Conservation (phyloP, 2,888 invertebrate genomes). For the Cryptocephalus primarius region DNA sequence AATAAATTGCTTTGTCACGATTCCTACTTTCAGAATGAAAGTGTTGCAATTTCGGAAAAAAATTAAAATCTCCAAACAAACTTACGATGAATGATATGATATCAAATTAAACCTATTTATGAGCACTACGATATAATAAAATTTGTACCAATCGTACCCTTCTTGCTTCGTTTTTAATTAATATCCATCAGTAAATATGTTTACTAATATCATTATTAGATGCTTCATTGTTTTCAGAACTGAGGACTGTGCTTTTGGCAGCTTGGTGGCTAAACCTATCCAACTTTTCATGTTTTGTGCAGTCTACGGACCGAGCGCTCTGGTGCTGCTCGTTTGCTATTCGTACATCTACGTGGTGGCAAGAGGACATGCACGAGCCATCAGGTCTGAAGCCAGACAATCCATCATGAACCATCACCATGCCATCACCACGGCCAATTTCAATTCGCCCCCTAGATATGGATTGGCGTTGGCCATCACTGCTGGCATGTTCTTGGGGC, state of each 20-base stretch:
- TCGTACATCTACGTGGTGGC: conserved; percentile 53
- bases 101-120: too few relatives aligned
- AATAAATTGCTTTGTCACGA: too few relatives aligned
- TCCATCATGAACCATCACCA: conserved; percentile 22
- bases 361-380: conserved; percentile 50
- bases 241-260: conserved; percentile 40
- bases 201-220: background rate
- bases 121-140: too few relatives aligned
- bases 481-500: conserved; percentile 47
- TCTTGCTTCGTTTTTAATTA: background rate
- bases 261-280: conserved; percentile 42
- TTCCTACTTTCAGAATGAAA: too few relatives aligned
- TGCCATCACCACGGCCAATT: conserved; percentile 12
- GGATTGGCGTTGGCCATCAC: conserved; percentile 51
- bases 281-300: conserved; percentile 47
- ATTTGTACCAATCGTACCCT: too few relatives aligned
- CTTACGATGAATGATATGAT: too few relatives aligned
- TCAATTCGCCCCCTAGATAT: conserved; percentile 41
- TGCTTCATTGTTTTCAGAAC: conserved; percentile 21
- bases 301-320: conserved; percentile 49
- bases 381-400: conserved; percentile 46
- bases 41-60: too few relatives aligned
- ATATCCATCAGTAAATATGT: background rate
- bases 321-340: conserved; percentile 48
- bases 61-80: too few relatives aligned